Evolutionary conservation across 2,797 vertebrate species (phyloP).

Genomic region (Prionace glauca): DNA sequence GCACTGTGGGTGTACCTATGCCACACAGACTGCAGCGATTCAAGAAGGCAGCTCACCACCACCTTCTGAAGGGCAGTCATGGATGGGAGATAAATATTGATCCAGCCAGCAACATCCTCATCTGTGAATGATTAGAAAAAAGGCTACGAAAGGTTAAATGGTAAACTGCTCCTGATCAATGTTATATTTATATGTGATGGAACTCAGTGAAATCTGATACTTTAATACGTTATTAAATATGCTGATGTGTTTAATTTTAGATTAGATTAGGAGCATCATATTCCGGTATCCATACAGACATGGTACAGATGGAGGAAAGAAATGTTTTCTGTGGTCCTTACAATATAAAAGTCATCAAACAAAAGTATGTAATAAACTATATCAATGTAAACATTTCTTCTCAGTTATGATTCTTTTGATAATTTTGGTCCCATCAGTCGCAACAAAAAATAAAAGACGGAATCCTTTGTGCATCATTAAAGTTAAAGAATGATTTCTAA

Average conservation of each 20-base stretch:
- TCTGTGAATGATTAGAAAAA: no score
- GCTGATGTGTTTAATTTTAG: not conserved
- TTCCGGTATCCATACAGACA: conserved; percentile 56
- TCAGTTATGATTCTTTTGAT: not conserved
- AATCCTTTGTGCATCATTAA: not conserved
- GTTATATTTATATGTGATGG: not conserved
- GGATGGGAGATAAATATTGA: no score
- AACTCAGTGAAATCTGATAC: not conserved
- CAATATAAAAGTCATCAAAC: conserved; percentile 57
- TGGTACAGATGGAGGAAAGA: conserved; percentile 70
- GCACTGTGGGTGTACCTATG: no score
- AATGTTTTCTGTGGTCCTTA: conserved; percentile 80
- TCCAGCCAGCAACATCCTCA: no score
- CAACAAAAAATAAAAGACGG: not conserved
- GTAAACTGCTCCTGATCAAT: not conserved
- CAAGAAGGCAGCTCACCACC: no score
- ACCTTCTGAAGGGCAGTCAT: no score
- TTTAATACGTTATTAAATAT: not conserved
- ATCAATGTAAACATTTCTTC: not conserved
- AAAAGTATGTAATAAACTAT: conserved; percentile 51
- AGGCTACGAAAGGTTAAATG: not conserved
- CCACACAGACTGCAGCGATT: no score
- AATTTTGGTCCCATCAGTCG: not conserved
- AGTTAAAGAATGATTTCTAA: not conserved
- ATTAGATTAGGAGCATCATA: conserved; percentile 55